Evolutionary conservation across 2,797 vertebrate species (phyloP), one percentile per base, ranked within the genome.

Genomic region (Sebastes nivosus): DNA sequence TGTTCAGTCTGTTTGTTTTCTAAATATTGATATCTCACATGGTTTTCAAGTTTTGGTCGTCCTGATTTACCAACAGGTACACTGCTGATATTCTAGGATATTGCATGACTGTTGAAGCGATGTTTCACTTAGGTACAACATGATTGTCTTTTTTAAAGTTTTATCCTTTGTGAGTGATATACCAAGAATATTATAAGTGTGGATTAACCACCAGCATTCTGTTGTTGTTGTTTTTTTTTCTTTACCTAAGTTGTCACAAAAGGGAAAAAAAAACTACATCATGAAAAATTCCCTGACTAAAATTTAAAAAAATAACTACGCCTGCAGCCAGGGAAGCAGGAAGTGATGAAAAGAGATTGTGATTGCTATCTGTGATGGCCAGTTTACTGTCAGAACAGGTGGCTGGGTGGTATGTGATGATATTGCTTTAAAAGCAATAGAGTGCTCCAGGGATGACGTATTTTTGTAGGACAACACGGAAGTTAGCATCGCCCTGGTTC

Each of bases 381-480:
- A 8, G 38, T 63, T 57, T 59, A 82, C 34, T 61, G 52, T 72
- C 69, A 8, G 65, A 77, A 6, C 60, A 27, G 67, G 9, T n/a
- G 8, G 52, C 20, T 11, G 18, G 30, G 11, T 74, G 27, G 59
- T 61, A 25, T 38, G 74, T 70, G 75, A 67, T 74, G 1, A 36
- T 34, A 11, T 70, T 82, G 85, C 84, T 90, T 88, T 55, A 27
- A 70, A 86, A 87, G 86, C 79, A 79, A 46, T 22, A n/a, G 1
- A 46, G 42, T 46, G 42, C 42, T 46, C 42, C 42, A 46, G 42
- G 42, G 42, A 46, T 46, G 42, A 46, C 3, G 1, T 18, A 46
- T 46, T 46, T 46, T 8, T 46, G 38, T 18, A 46, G 42, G 42
- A 46, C 42, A 46, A 46, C 42, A 18, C 42, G 42, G 42, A 46